Conservation (phyloP, 2,797 vertebrate genomes). For the Sphaeramia orbicularis region DNA sequence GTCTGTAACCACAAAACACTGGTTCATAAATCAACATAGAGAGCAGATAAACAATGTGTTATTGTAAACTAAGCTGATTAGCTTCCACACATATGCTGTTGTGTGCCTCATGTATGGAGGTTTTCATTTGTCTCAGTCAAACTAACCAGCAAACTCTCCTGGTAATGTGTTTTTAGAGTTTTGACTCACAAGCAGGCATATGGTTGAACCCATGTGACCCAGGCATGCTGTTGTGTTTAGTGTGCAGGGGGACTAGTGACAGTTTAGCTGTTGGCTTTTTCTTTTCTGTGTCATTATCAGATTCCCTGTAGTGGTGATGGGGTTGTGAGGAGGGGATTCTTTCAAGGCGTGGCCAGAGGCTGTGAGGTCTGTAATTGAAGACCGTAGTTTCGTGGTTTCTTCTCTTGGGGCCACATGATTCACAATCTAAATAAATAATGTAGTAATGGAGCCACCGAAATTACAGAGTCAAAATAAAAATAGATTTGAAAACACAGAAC, state of each 20-base stretch:
- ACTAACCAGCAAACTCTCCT: constrained; percentile 5
- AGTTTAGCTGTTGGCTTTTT: constrained; percentile 42
- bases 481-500: constrained; percentile 72
- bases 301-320: constrained; percentile 42
- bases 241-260: constrained; percentile 20
- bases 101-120: constrained; percentile 5
- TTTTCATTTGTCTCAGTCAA: constrained; percentile 19
- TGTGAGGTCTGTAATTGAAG: constrained; percentile 85
- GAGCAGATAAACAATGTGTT: constrained; percentile 61
- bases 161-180: constrained; percentile 33
- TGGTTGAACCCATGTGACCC: constrained; percentile 43
- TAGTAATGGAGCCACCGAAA: constrained; percentile 84
- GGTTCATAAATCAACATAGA: constrained; percentile 62
- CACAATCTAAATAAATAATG: constrained; percentile 86
- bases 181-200: constrained; percentile 25
- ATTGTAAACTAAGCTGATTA: constrained; percentile 55
- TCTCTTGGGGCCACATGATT: constrained; percentile 77
- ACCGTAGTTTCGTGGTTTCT: constrained; percentile 79
- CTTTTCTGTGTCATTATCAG: constrained; percentile 58
- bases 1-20: constrained; percentile 59
- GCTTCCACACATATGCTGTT: constrained; percentile 23
- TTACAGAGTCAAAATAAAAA: constrained; percentile 82
- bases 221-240: constrained; percentile 28
- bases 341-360: constrained; percentile 73
- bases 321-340: constrained; percentile 75